phyloP scores from a whole-genome alignment of 2,797 vertebrate species.

The Odontamblyopus rebecca region DNA sequence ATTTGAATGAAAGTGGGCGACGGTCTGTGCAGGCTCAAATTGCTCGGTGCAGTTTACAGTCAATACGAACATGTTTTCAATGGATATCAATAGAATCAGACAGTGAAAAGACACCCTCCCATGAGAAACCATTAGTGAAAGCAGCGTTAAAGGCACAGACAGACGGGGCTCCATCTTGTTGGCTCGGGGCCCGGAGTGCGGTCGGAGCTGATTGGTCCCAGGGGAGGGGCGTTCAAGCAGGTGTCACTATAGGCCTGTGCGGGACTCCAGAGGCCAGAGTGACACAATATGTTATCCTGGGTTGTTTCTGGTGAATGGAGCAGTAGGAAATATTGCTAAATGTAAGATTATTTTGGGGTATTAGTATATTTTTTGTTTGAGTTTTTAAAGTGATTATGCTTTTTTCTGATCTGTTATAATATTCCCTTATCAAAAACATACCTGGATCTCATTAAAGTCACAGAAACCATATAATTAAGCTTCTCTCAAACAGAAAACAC shows the following conservation, averaged over 20 bases:
- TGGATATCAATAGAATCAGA: slow-evolving; percentile 61
- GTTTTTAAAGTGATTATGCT: no score
- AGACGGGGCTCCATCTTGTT: slow-evolving; percentile 36
- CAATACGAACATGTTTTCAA: slow-evolving; percentile 46
- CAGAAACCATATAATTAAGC: no score
- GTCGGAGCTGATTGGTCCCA: slow-evolving; percentile 52
- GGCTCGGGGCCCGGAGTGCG: slow-evolving; percentile 47
- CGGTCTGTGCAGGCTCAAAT: slow-evolving; percentile 16
- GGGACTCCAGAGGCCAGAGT: not conserved
- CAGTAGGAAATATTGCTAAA: not conserved
- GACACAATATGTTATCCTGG: not conserved
- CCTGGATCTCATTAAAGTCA: no score
- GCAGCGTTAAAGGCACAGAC: slow-evolving; percentile 42
- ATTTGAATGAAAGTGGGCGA: slow-evolving; percentile 30
- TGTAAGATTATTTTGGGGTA: no score
- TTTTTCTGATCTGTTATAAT: no score
- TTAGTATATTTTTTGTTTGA: no score
- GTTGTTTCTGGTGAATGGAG: not conserved
- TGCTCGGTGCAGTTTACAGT: slow-evolving; percentile 31
- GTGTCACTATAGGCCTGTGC: slow-evolving; percentile 29
- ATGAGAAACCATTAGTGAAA: slow-evolving; percentile 42
- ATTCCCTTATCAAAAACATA: no score
- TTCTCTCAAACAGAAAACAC: no score
- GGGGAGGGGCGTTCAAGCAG: slow-evolving; percentile 38
- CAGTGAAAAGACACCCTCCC: slow-evolving; percentile 17